A percentile compares a stretch with the other conserved stretches of the same genome.
Conservation (phyloP, 2,888 invertebrate genomes). For the Andrena marginata region DNA sequence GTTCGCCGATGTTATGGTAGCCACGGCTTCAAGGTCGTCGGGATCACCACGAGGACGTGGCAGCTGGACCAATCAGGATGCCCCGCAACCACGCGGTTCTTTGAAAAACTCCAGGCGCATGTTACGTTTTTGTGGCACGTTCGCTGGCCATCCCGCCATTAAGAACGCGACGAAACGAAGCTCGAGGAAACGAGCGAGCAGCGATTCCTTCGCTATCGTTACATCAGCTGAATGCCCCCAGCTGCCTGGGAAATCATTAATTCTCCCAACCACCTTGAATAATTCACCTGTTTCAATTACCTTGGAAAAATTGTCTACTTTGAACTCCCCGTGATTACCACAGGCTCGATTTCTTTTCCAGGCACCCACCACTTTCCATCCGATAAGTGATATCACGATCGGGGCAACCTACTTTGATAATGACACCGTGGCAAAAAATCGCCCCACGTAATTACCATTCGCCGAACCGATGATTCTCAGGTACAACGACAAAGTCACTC, state of each 20-base stretch:
- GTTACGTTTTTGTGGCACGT: constrained; percentile 51
- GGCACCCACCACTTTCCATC: not conserved
- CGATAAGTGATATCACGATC: not conserved
- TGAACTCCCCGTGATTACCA: not conserved
- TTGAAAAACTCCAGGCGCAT: constrained; percentile 51
- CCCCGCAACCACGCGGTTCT: constrained; percentile 45
- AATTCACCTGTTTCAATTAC: constrained; percentile 42
- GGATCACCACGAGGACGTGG: constrained; percentile 77
- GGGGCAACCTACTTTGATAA: not conserved
- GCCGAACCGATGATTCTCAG: not conserved
- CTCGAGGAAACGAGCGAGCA: constrained; percentile 31
- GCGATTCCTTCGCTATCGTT: constrained; percentile 52
- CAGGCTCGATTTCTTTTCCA: not conserved
- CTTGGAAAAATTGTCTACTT: constrained; percentile 6
- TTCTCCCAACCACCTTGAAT: constrained; percentile 38
- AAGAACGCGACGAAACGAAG: constrained; percentile 30
- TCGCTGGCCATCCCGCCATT: constrained; percentile 19
- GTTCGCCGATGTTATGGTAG: constrained; percentile 76
- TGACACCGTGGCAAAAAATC: not conserved
- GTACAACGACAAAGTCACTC: not conserved
- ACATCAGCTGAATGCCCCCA: constrained; percentile 49
- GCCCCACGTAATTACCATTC: not conserved
- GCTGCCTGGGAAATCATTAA: constrained; percentile 30
- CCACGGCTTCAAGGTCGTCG: constrained; percentile 76
- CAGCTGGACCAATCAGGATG: constrained; percentile 66